phyloP scores from a whole-genome alignment of 2,797 vertebrate genomes.

The Parotocinclus haroldoi region DNA sequence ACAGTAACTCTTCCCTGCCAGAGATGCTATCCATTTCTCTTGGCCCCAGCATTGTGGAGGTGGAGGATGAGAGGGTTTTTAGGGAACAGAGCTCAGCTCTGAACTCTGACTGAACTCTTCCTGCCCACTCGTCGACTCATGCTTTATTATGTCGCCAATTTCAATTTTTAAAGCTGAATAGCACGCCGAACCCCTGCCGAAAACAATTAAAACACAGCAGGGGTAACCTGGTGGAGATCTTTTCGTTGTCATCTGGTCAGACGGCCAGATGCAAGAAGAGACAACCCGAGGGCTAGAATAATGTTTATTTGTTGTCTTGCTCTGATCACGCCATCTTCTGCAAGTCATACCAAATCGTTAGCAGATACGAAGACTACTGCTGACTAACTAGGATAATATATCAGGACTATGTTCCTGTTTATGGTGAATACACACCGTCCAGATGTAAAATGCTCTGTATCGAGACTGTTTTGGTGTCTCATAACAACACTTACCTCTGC shows the following conservation, averaged over 20 bases:
- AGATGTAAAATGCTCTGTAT: neutral
- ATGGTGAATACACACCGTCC: neutral
- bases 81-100: slow-evolving; percentile 40
- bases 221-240: slow-evolving; percentile 38
- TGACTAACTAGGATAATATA: slow-evolving; percentile 12
- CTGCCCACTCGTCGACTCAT: slow-evolving; percentile 24
- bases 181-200: slow-evolving; percentile 30
- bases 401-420: neutral
- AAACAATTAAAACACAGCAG: slow-evolving; percentile 53
- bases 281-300: slow-evolving; percentile 51
- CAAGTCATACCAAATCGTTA: slow-evolving; percentile 42
- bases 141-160: slow-evolving; percentile 49
- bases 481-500: slow-evolving; percentile 27
- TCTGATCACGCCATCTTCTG: slow-evolving; percentile 38
- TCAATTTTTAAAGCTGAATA: slow-evolving; percentile 56
- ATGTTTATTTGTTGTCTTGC: slow-evolving; percentile 43
- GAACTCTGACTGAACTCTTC: slow-evolving; percentile 56
- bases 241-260: slow-evolving; percentile 34
- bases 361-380: slow-evolving; percentile 31
- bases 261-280: slow-evolving; percentile 37
- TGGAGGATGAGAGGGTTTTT: slow-evolving; percentile 43
- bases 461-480: slow-evolving; percentile 25
- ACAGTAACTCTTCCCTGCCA: slow-evolving; percentile 63
- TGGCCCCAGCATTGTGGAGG: slow-evolving; percentile 23
- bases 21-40: slow-evolving; percentile 54